Base-by-base conservation (phyloP, 37 sponge, comb jelly and placozoan genomes). In the Halisarca cf. caerulea region DNA sequence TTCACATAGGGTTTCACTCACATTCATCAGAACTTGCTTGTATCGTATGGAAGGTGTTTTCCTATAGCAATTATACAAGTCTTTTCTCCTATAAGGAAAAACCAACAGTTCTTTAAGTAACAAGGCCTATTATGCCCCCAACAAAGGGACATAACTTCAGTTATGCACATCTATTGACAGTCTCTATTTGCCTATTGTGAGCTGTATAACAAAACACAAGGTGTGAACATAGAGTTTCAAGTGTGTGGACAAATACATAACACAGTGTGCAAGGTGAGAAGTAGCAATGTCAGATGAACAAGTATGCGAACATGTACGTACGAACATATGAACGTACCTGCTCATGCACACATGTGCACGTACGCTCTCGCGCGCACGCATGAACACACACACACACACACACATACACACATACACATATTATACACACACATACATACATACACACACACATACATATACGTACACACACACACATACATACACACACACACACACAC, bases 21-120 rank as follows among this genome's bases (percentile, higher is more conserved):
- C 69, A 4, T 68, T 68, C 69, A 68, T 68, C 35, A 34, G 69
- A 2, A 68, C 32, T 68, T 68, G 30, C 69, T 68, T 68, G 69
- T 68, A 68, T 4, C 69, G 69, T 30, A 68, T 68, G 4, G 69
- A 34, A 17, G 27, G 34, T 68, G 69, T 27, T 28, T 68, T 68
- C 69, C 35, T 68, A 34, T 68, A 68, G 69, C 69, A 68, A 30
- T 6, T 68, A 34, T 34, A 28, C 69, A 27, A 68, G 33, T 68
- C 35, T 30, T 34, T 68, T 30, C 69, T 68, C 69, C 69, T 68
- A 34, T 25, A 30, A 1, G 1, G 3, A 1, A 7, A 47, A 47
- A 14, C 6, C 51, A n/a, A n/a, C n/a, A n/a, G n/a, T n/a, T n/a
- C n/a, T n/a, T n/a, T n/a, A n/a, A n/a, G n/a, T n/a, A n/a, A 47